Evolutionary conservation across 2,888 invertebrate species (phyloP).

Genomic region (Apamea monoglypha): DNA sequence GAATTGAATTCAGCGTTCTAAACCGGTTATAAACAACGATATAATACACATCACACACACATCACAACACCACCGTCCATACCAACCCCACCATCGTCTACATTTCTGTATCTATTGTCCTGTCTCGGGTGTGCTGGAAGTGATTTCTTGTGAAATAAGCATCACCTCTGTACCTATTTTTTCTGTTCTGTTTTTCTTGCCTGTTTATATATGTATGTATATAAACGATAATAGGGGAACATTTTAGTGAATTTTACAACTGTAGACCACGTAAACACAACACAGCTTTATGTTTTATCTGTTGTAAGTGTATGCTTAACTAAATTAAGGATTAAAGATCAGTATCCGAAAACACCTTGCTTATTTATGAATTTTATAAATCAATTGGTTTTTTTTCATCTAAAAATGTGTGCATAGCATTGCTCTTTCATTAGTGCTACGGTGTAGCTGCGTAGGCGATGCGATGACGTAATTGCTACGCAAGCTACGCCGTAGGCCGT

Average conservation of each 20-base stretch:
- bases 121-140: too few relatives aligned
- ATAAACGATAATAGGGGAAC: too few relatives aligned
- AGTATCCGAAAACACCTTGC: not conserved
- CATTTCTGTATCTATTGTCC: too few relatives aligned
- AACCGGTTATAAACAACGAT: not conserved
- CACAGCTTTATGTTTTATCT: not conserved
- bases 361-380: not conserved
- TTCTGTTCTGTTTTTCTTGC: too few relatives aligned
- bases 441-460: conserved; percentile 20
- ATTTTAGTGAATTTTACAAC: not conserved
- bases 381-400: not conserved
- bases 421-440: not conserved
- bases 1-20: not conserved
- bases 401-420: not conserved
- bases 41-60: too few relatives aligned
- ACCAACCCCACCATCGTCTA: too few relatives aligned
- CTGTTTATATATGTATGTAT: too few relatives aligned
- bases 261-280: not conserved
- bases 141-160: too few relatives aligned
- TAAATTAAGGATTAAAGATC: not conserved
- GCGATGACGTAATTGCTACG: not conserved
- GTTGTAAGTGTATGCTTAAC: not conserved
- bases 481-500: conserved; percentile 11
- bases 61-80: too few relatives aligned
- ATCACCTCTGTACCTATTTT: too few relatives aligned